A percentile compares a stretch with the other conserved stretches of the same genome.
Evolutionary conservation across 2,888 invertebrate genomes (phyloP).

Genomic region (Panzeria rudis): DNA sequence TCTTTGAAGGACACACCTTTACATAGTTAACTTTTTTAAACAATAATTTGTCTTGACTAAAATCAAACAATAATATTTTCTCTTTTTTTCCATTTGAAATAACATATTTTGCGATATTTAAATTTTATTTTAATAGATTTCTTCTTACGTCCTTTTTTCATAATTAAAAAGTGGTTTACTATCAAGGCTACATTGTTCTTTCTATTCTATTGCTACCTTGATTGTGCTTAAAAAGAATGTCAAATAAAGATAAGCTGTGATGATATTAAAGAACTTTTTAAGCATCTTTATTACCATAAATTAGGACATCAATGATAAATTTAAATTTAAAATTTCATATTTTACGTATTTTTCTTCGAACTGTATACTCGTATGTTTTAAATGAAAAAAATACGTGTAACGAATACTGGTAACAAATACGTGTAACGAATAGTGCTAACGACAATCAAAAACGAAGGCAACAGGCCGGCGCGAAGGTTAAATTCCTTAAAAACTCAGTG

Average conservation of each 20-base stretch:
- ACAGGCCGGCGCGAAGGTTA: too few species aligned
- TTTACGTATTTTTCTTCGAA: too few species aligned
- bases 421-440: too few species aligned
- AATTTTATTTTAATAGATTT: slow-evolving; percentile 15
- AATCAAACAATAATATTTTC: not conserved
- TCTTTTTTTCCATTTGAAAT: not conserved
- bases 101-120: not conserved
- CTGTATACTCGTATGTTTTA: too few species aligned
- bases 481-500: too few species aligned
- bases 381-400: too few species aligned
- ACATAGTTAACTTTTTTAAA: not conserved
- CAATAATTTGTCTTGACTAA: slow-evolving; percentile 13
- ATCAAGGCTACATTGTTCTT: slow-evolving; percentile 44
- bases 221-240: not conserved
- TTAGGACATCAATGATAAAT: not conserved
- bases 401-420: too few species aligned
- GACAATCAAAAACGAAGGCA: too few species aligned
- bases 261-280: slow-evolving; percentile 7
- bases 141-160: slow-evolving; percentile 13
- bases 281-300: not conserved
- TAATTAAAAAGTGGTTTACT: slow-evolving; percentile 24
- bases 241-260: not conserved
- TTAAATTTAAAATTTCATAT: too few species aligned
- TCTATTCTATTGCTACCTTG: slow-evolving; percentile 20
- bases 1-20: slow-evolving; percentile 61